phyloP scores from a whole-genome alignment of 2,888 invertebrate species.

The Trachelus iudaicus region DNA sequence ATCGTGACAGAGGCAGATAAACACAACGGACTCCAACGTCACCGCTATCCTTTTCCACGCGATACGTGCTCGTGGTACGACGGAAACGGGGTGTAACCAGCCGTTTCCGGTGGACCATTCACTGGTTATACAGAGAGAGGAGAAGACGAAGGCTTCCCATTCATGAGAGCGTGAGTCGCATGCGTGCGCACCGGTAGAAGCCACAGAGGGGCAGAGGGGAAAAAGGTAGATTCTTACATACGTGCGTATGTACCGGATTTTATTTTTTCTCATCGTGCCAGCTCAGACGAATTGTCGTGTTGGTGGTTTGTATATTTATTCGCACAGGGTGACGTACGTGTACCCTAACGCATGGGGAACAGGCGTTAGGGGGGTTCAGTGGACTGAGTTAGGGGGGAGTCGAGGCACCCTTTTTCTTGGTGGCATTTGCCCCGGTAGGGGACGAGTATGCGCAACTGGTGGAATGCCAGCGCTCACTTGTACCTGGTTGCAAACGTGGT shows the following conservation, averaged over 20 bases:
- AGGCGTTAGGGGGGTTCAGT: background rate
- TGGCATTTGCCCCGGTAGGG: background rate
- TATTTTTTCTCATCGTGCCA: background rate
- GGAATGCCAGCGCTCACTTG: constrained; percentile 38
- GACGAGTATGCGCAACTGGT: constrained; percentile 47
- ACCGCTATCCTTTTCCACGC: constrained; percentile 23
- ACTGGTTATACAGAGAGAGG: constrained; percentile 31
- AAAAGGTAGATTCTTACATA: background rate
- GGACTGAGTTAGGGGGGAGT: background rate
- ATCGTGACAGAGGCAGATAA: background rate
- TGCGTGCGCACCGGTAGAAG: constrained; percentile 28
- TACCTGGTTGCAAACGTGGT: background rate
- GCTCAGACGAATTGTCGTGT: background rate
- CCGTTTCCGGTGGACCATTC: constrained; percentile 62
- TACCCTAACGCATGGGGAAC: background rate
- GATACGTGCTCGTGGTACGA: constrained; percentile 42
- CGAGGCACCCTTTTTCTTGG: background rate
- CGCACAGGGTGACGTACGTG: background rate
- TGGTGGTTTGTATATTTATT: background rate
- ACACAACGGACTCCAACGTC: constrained; percentile 3
- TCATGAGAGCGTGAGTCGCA: constrained; percentile 59
- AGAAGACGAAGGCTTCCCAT: constrained; percentile 56
- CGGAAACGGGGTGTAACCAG: constrained; percentile 61
- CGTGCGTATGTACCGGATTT: constrained; percentile 6
- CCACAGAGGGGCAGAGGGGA: background rate